Evolutionary conservation across 35 echinoderm and acorn worm genomes (phyloP).

Genomic region (Apostichopus parvimensis): DNA sequence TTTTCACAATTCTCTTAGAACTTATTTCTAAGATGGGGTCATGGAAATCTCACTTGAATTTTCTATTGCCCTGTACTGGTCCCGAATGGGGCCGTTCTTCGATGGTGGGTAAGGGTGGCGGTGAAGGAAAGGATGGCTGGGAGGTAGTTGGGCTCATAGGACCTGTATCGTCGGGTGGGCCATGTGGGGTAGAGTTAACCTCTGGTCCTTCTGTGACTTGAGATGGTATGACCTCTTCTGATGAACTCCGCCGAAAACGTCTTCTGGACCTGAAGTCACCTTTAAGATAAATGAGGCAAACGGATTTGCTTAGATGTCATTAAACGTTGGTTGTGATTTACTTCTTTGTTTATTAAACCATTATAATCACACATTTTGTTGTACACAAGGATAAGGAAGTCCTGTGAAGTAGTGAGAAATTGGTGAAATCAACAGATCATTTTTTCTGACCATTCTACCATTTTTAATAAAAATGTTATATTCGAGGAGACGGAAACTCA

Average conservation of each 20-base stretch:
- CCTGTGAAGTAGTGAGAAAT: too few relatives aligned
- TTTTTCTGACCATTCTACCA: too few relatives aligned
- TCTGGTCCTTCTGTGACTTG: neutral
- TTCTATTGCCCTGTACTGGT: conserved; percentile 79
- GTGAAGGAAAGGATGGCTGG: conserved; percentile 40
- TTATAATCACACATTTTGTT: too few relatives aligned
- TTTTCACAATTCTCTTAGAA: too few relatives aligned
- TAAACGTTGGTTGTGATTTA: too few relatives aligned
- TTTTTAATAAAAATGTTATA: too few relatives aligned
- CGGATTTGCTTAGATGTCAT: too few relatives aligned
- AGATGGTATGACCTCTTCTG: conserved; percentile 42
- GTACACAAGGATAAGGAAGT: too few relatives aligned
- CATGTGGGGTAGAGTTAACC: conserved; percentile 11
- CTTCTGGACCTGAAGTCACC: conserved; percentile 55
- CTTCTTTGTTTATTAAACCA: too few relatives aligned
- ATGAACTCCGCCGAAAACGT: conserved; percentile 62
- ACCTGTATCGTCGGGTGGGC: conserved; percentile 58
- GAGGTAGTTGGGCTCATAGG: conserved; percentile 50
- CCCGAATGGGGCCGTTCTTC: conserved; percentile 90
- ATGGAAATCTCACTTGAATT: conserved; percentile 66
- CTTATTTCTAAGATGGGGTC: neutral
- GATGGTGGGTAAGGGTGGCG: conserved; percentile 41
- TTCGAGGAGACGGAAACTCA: too few relatives aligned
- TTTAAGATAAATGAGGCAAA: neutral
- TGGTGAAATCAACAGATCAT: too few relatives aligned